Base-by-base conservation (phyloP, 2,797 vertebrate genomes). In the Bryconaethiops microstoma region DNA sequence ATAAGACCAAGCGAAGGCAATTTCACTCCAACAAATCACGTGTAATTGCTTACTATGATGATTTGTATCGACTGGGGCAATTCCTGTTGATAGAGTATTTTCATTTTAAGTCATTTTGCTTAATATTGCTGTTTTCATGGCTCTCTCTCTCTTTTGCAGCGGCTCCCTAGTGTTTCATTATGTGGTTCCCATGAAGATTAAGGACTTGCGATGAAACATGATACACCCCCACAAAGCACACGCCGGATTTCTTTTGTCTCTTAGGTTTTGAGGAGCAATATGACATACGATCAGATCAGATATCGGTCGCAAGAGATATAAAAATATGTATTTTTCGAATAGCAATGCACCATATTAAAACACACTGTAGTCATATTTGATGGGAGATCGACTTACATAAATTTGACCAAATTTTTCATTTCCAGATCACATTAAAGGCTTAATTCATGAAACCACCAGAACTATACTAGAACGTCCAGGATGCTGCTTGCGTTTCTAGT, bases 101-200 rank as follows among this genome's bases (percentile, higher is more conserved):
- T 40, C 8, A 19, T 16, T 25, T 42, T 48, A 16, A 54, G 59
- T 29, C 9, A n/a, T 35, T n/a, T 63, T 9, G 60, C 65, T 75
- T 29, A 59, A 35, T 29, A 74, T 21, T n/a, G 21, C 48, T 74
- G 13, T 52, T 65, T 29, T 42, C 63, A 65, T 42, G 59, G 48
- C 35, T 25, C 7, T 14, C 52, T 68, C 63, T 74, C 29, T 29
- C 29, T 29, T n/a, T n/a, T 73, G 23, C 23, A 73, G 69, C 35
- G 7, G 50, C 9, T 67, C 57, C 62, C 35, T 65, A 23, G 55
- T 57, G 42, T 77, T 76, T 74, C 19, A 23, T 83, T 81, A 86
- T 60, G 25, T 70, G 71, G 81, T 79, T 29, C 54, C 67, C 25
- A 19, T 16, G 52, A 79, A 72, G 52, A 64, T 63, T 72, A 23